Evolutionary conservation across 2,113 vertebrate genomes (phyloP).

Genomic region (Eulemur macaco): DNA sequence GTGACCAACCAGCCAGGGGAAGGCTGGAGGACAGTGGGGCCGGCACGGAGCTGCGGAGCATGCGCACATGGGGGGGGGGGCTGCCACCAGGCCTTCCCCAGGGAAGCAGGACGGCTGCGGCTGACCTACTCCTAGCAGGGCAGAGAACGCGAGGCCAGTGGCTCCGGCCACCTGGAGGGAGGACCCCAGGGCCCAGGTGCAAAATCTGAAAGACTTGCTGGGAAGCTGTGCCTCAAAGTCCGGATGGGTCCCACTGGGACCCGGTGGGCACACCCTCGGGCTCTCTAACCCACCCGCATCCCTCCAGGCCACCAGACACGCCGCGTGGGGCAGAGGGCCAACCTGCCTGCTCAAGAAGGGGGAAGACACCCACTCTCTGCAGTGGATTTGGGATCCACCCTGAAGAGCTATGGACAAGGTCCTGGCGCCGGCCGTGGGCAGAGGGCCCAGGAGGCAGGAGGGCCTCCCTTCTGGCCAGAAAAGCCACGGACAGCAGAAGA

Average conservation of each 20-base stretch:
- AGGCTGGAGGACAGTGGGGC: neutral
- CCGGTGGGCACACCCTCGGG: neutral
- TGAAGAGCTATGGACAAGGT: neutral
- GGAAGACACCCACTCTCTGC: neutral
- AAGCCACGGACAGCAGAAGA: neutral
- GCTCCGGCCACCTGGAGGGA: neutral
- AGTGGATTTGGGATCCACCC: neutral
- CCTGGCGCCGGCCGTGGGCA: neutral
- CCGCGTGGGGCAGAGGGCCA: neutral
- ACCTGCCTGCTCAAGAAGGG: neutral
- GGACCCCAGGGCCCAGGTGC: rapidly evolving
- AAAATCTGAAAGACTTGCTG: neutral
- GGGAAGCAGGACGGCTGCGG: neutral
- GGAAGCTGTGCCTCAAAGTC: neutral
- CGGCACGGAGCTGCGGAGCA: no score
- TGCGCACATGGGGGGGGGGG: neutral
- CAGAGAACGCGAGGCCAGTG: no score
- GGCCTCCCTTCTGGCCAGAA: neutral
- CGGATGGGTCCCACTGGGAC: neutral
- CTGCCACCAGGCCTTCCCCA: neutral
- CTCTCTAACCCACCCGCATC: neutral
- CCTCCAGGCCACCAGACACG: neutral
- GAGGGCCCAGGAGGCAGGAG: neutral
- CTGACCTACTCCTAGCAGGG: neutral
- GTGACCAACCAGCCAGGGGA: neutral